Conservation (phyloP, 2,888 invertebrate species). For the Cerastis leucographa region DNA sequence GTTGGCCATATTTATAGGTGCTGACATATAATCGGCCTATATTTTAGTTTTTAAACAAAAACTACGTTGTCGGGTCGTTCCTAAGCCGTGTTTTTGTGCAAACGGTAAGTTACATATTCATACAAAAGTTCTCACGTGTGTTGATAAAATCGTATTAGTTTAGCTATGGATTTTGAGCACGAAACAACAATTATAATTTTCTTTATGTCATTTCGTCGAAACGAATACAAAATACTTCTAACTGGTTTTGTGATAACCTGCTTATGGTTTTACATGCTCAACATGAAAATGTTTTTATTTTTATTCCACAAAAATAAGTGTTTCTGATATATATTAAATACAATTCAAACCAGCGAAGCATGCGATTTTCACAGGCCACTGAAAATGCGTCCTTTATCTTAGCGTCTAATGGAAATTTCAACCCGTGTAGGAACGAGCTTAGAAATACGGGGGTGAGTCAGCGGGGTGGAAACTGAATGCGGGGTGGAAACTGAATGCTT, state of each 20-base stretch:
- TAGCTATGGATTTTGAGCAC: slow-evolving; percentile 1
- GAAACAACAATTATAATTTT: neutral
- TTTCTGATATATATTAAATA: slow-evolving; percentile 35
- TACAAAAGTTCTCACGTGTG: slow-evolving; percentile 2
- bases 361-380: slow-evolving; percentile 53
- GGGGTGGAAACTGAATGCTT: slow-evolving; percentile 50
- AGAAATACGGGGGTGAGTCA: slow-evolving; percentile 53
- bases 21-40: neutral
- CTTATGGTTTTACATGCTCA: neutral
- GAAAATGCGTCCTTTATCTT: slow-evolving; percentile 63
- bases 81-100: neutral
- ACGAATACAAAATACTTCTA: neutral
- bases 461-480: slow-evolving; percentile 50
- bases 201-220: slow-evolving; percentile 1
- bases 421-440: slow-evolving; percentile 55
- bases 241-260: slow-evolving; percentile 1
- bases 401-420: slow-evolving; percentile 60
- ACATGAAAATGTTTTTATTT: neutral
- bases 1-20: neutral
- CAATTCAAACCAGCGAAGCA: slow-evolving; percentile 49
- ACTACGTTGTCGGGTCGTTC: neutral
- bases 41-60: neutral
- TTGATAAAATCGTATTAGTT: slow-evolving; percentile 4
- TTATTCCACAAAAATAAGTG: slow-evolving; percentile 19
- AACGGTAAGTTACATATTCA: neutral